Base-by-base conservation (phyloP, 2,888 invertebrate genomes). In the Timandra comae region DNA sequence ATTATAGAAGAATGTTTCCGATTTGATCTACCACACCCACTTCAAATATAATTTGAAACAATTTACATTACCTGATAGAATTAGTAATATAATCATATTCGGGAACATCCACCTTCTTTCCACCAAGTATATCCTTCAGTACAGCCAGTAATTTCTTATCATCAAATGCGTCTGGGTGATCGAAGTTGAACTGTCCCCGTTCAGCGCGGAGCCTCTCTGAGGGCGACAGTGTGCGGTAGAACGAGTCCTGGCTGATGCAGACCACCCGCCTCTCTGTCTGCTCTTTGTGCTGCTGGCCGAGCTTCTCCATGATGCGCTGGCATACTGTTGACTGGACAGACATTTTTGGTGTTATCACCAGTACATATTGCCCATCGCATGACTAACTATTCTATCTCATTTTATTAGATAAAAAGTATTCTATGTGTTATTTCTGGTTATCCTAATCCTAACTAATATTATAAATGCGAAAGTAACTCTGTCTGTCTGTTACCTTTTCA, bases 321-420 rank as follows among this genome's bases (percentile, higher is more conserved):
- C 99, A 99, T 52, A 99, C 99, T 46, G 99, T 97, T n/a, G 97
- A 96, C 96, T 97, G 68, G 9, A n/a, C n/a, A n/a, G n/a, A n/a
- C n/a, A n/a, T n/a, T n/a, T n/a, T n/a, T n/a, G n/a, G n/a, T n/a
- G n/a, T n/a, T n/a, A n/a, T n/a, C n/a, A n/a, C n/a, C n/a, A n/a
- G n/a, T n/a, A n/a, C n/a, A n/a, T n/a, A n/a, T n/a, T n/a, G n/a
- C n/a, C n/a, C n/a, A n/a, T n/a, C n/a, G n/a, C n/a, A n/a, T n/a
- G n/a, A n/a, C n/a, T n/a, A n/a, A n/a, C n/a, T n/a, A n/a, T n/a
- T n/a, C n/a, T n/a, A n/a, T n/a, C n/a, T n/a, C n/a, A n/a, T n/a
- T n/a, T n/a, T n/a, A n/a, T n/a, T n/a, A n/a, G n/a, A n/a, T n/a
- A n/a, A n/a, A n/a, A n/a, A n/a, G n/a, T n/a, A n/a, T n/a, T n/a